These are phyloP conservation scores for Stomorhina lunata DNA, from an alignment of 2,888 invertebrate species.

Conservation along the genomic window DNA sequence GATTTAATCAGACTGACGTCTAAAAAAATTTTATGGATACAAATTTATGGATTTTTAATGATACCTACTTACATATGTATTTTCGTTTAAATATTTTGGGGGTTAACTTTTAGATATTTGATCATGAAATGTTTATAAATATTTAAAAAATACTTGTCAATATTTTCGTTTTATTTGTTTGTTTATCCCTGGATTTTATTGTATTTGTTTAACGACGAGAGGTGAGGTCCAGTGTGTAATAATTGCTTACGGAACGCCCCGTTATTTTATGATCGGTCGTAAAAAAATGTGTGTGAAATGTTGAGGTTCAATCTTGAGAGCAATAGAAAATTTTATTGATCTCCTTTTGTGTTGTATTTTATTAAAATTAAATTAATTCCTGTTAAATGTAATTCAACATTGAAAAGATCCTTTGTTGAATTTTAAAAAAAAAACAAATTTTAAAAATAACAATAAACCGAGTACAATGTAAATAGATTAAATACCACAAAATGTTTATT, in stretches of 20 bases:
- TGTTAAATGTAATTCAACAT: neutral
- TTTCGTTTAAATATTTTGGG: neutral
- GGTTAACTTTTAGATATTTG: slow-evolving; percentile 3
- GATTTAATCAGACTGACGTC: neutral
- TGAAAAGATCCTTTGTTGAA: slow-evolving; percentile 28
- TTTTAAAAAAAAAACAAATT: neutral
- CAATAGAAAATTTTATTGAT: slow-evolving; percentile 1
- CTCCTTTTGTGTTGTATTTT: neutral
- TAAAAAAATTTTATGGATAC: slow-evolving; percentile 19
- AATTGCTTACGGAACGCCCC: slow-evolving; percentile 27
- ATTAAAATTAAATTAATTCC: slow-evolving; percentile 17
- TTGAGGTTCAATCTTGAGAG: neutral
- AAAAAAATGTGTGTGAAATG: slow-evolving; percentile 8
- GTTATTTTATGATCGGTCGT: slow-evolving; percentile 29
- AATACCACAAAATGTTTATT: slow-evolving; percentile 1
- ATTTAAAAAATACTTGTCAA: slow-evolving; percentile 9
- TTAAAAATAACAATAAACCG: neutral
- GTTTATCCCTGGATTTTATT: neutral
- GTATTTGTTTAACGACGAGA: neutral
- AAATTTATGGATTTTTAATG: slow-evolving; percentile 52
- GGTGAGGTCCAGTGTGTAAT: slow-evolving; percentile 18
- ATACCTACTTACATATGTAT: neutral
- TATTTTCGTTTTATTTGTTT: neutral
- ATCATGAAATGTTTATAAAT: slow-evolving; percentile 27
- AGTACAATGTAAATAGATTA: neutral